Conservation (phyloP, 2,888 invertebrate genomes). For the Polyploca ridens region DNA sequence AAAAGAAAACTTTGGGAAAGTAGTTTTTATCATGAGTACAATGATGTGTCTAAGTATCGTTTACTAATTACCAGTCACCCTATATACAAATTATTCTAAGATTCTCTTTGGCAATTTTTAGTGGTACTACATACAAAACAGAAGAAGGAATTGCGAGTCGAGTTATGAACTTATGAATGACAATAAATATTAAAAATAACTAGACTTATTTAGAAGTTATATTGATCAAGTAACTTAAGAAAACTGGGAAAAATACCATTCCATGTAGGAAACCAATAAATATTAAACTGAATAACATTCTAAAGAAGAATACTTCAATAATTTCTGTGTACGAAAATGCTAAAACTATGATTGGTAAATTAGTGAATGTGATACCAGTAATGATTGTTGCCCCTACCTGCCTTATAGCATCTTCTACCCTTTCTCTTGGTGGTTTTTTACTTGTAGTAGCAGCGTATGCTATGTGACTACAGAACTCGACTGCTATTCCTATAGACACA, state of each 20-base stretch:
- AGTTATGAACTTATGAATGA: background rate
- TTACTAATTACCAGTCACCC: too few species aligned
- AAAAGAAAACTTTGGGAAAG: too few species aligned
- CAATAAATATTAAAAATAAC: background rate
- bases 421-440: slow-evolving; percentile 72
- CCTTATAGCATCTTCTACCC: slow-evolving; percentile 90
- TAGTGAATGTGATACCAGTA: slow-evolving; percentile 97
- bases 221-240: slow-evolving; percentile 88
- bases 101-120: background rate
- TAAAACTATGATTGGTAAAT: slow-evolving; percentile 94
- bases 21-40: too few species aligned
- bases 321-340: slow-evolving; percentile 97
- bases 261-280: slow-evolving; percentile 96
- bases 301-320: slow-evolving; percentile 97
- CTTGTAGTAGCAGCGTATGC: slow-evolving; percentile 86
- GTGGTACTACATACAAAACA: too few species aligned
- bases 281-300: slow-evolving; percentile 98
- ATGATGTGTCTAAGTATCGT: too few species aligned
- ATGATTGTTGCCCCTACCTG: slow-evolving; percentile 96
- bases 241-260: slow-evolving; percentile 94
- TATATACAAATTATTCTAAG: background rate
- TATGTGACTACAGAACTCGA: slow-evolving; percentile 98
- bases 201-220: background rate
- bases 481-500: slow-evolving; percentile 96
- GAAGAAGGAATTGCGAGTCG: too few species aligned